Conservation (phyloP, 2,888 invertebrate genomes). For the Andrena hattorfiana region DNA sequence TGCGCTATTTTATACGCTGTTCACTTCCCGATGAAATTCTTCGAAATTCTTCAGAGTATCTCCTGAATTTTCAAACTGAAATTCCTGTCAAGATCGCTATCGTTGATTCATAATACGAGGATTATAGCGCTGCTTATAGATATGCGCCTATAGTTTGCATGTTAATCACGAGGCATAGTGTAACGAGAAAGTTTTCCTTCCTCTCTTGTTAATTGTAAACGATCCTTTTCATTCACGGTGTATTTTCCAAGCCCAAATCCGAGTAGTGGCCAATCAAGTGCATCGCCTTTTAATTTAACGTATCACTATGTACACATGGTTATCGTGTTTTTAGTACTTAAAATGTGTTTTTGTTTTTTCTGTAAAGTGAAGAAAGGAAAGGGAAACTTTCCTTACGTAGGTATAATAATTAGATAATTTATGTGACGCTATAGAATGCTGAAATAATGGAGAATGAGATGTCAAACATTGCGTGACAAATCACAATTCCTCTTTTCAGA, state of each 20-base stretch:
- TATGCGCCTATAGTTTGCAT: conserved; percentile 25
- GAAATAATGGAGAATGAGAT: conserved; percentile 10
- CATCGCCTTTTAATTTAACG: not conserved
- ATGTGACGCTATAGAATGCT: conserved; percentile 4
- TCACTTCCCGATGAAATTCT: conserved; percentile 16
- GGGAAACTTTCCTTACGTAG: not conserved
- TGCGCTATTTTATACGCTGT: not conserved
- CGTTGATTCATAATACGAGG: conserved; percentile 31
- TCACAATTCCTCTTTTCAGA: conserved; percentile 25
- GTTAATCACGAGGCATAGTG: conserved; percentile 30
- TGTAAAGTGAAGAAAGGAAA: not conserved
- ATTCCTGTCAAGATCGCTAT: conserved; percentile 40
- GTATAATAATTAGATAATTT: not conserved
- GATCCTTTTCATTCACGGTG: conserved; percentile 14
- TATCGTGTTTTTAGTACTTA: too few relatives aligned
- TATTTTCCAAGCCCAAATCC: not conserved
- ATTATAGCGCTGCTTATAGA: conserved; percentile 18
- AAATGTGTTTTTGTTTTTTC: too few relatives aligned
- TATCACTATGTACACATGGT: too few relatives aligned
- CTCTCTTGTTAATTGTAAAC: conserved; percentile 20
- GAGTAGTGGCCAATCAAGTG: too few relatives aligned
- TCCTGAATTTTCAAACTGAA: conserved; percentile 12
- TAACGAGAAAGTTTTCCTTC: conserved; percentile 59
- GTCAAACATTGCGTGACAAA: conserved; percentile 39
- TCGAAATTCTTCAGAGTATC: not conserved